Evolutionary conservation across 2,113 vertebrate species (phyloP).

Genomic region (Cromileptes altivelis): DNA sequence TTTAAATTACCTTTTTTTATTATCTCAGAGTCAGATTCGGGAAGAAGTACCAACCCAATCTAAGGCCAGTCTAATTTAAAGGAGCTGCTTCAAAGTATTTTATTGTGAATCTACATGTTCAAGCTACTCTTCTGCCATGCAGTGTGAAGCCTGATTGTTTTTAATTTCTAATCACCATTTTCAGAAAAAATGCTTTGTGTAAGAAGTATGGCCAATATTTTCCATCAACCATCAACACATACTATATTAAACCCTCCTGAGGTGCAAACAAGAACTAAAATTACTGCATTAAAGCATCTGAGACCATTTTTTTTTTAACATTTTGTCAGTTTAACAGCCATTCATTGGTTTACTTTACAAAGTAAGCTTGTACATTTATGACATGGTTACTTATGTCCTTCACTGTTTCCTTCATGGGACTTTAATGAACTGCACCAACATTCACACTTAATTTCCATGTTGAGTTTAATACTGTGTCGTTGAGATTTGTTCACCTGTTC

Average conservation of each 20-base stretch:
- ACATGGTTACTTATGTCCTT: background rate
- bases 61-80: background rate
- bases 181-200: too few relatives aligned
- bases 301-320: background rate
- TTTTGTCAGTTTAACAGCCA: background rate
- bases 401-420: background rate
- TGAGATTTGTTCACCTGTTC: background rate
- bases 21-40: background rate
- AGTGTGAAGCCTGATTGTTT: background rate
- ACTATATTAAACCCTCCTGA: too few relatives aligned
- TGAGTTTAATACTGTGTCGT: background rate
- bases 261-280: background rate
- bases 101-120: background rate
- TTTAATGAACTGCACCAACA: background rate
- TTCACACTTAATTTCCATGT: background rate
- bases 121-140: background rate
- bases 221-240: too few relatives aligned
- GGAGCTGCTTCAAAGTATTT: background rate
- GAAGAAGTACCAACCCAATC: background rate
- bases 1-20: too few relatives aligned
- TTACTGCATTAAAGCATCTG: background rate
- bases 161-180: too few relatives aligned
- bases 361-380: too few relatives aligned
- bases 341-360: background rate
- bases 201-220: too few relatives aligned